phyloP scores from a whole-genome alignment of 2,797 vertebrate species.

The Mallotus villosus region DNA sequence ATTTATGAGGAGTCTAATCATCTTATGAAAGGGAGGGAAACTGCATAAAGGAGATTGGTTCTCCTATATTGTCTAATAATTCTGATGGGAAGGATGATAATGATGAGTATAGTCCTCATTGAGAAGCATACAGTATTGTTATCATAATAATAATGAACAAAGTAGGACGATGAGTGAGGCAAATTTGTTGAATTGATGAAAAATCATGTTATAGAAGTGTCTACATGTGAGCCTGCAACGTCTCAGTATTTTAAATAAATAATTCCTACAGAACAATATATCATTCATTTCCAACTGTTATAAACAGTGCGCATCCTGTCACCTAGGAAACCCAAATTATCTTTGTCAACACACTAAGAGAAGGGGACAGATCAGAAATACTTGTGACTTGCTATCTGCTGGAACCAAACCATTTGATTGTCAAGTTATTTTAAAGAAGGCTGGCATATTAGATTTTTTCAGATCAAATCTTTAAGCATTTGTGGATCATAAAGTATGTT shows the following conservation, averaged over 20 bases:
- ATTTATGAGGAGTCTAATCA: slow-evolving; percentile 42
- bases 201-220: no score
- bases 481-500: no score
- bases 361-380: neutral
- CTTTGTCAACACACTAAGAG: slow-evolving; percentile 16
- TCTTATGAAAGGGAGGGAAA: slow-evolving; percentile 25
- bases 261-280: slow-evolving; percentile 1
- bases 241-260: neutral
- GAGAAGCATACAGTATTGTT: no score
- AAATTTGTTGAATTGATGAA: neutral
- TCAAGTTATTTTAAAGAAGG: no score
- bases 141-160: no score
- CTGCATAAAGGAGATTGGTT: neutral
- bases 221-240: neutral
- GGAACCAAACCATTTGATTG: no score
- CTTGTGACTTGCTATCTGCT: neutral
- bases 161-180: neutral
- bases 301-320: slow-evolving; percentile 12
- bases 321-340: slow-evolving; percentile 36
- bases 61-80: neutral
- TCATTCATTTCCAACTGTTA: slow-evolving; percentile 11
- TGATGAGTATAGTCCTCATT: neutral
- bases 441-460: no score
- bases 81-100: neutral
- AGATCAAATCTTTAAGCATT: no score